Base-by-base conservation (phyloP, 2,888 invertebrate genomes). In the Azorinus chamasolen region DNA sequence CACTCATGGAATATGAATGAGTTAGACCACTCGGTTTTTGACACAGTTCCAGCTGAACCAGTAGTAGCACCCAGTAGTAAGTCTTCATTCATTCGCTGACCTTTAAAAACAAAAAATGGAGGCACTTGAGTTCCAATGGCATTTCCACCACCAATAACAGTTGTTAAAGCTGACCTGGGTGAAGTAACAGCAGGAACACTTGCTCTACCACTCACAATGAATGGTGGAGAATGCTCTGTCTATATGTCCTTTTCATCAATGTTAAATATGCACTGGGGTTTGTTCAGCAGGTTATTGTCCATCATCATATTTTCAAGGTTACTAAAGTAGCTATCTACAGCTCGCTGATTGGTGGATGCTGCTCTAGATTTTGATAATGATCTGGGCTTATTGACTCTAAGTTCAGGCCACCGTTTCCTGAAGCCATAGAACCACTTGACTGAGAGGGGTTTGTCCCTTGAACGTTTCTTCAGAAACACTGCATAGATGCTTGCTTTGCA, bases 171-270 rank as follows among this genome's bases (percentile, higher is more conserved):
- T 16, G 46, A 69, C 8, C 59, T 50, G 3, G 1, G 14, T 6
- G 58, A 66, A 37, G 66, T 58, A 14, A 48, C 32, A n/a, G 57
- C 27, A 16, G 55, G 50, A n/a, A 53, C 25, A 20, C 46, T 48
- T 18, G 46, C 12, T 27, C 65, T 20, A 37, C 22, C 41, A 54
- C 37, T 14, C 14, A 62, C 32, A 22, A 61, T 20, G 24, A n/a
- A 54, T 1, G 48, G 64, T 43, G 53, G 46, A 25, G 50, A 24
- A 46, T 58, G 63, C 14, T 53, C 51, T 18, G 57, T 51, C 14
- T 43, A 25, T 20, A 81, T 39, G 18, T 51, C 61, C n/a, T 61
- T 73, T 66, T 82, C 79, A 58, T 82, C 73, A 51, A 79, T 32
- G 59, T 68, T 73, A 37, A 24, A 76, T 8, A 82, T 70, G 24